Percentiles rank a stretch among this genome's conserved stretches.
Evolutionary conservation across 2,888 invertebrate genomes (phyloP).

Genomic region (Patella pellucida): DNA sequence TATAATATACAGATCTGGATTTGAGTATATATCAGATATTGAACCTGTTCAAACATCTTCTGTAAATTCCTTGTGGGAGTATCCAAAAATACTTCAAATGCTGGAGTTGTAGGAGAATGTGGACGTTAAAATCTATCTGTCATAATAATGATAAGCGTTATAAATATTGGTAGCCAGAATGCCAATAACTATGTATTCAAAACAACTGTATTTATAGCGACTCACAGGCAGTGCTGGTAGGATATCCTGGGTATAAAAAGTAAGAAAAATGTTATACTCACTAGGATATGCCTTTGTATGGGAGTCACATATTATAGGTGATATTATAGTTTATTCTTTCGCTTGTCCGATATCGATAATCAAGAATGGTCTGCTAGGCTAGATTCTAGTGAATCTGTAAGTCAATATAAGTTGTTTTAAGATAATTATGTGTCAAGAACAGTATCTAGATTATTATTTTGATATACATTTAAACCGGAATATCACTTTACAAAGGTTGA

Average conservation of each 20-base stretch:
- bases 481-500: too few species aligned
- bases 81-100: not conserved
- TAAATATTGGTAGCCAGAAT: not conserved
- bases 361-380: not conserved
- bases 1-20: not conserved
- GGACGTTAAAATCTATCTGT: not conserved
- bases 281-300: not conserved
- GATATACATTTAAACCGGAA: too few species aligned
- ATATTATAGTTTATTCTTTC: not conserved
- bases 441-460: too few species aligned
- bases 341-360: not conserved
- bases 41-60: not conserved
- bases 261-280: not conserved
- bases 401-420: not conserved
- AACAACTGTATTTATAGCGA: not conserved
- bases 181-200: not conserved
- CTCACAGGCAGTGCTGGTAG: not conserved
- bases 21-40: not conserved
- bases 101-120: not conserved
- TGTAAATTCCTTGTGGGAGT: not conserved
- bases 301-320: not conserved
- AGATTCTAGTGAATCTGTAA: not conserved
- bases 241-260: not conserved
- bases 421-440: not conserved
- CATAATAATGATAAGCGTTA: not conserved